Base-by-base conservation (phyloP, 2,797 vertebrate species). In the Dallia pectoralis region DNA sequence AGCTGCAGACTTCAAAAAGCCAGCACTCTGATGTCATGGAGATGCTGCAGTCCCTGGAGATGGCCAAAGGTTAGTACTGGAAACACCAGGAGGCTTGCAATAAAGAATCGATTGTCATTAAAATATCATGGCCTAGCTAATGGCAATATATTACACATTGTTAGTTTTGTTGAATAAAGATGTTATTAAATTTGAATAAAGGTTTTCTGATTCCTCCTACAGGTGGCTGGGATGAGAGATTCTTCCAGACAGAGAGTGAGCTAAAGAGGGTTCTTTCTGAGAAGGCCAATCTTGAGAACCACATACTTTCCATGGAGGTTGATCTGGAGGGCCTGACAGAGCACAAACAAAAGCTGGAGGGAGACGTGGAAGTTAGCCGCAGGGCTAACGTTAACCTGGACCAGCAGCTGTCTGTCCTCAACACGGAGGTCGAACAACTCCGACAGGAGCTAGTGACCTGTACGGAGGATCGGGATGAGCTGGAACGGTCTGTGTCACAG, bases 211-310 rank as follows among this genome's bases (percentile, higher is more conserved):
- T 63, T 51, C 4, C 9, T 59, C 79, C 12, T 76, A 5, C 18
- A 92, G 91, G 84, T 30, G 89, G 83, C 19, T 93, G 91, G 91
- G 87, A 91, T 19, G 91, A 95, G 72, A 94, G 86, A 56, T 92
- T 92, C 87, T 87, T 95, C 77, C 90, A 91, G 77, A 81, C 87
- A 79, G 93, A 94, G 88, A 93, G 90, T 0, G 89, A 95, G 76
- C 14, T 91, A 40, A 92, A 73, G 77, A 91, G 90, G 72, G 84
- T 89, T 47, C 91, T 91, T 76, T 93, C 91, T 4, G 94, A 96
- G 84, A 95, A 93, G 71, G 79, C 81, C 25, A 93, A 92, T 79
- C 74, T 87, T n/a, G 93, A 96, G 80, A 91, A 86, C 56, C 88
- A 87, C 14, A 89, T 89, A 27, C 86, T 94, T 7, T 93, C 92